Evolutionary conservation across 2,797 vertebrate genomes (phyloP).

Genomic region (Darevskia mixta): DNA sequence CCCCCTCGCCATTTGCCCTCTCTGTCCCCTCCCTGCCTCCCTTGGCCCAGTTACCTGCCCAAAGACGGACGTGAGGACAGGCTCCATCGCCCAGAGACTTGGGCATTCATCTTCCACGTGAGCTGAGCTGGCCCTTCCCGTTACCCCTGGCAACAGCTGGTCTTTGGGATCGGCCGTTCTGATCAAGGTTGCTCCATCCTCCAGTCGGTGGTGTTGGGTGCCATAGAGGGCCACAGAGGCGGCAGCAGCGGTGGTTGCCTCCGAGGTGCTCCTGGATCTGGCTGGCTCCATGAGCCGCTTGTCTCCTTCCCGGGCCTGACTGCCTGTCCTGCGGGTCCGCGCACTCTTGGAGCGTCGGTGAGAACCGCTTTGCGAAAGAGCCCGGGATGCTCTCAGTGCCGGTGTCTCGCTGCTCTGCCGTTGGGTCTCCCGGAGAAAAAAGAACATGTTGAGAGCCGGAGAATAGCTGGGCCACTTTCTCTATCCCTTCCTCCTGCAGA

Average conservation of each 20-base stretch:
- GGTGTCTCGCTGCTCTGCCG: background rate
- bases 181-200: background rate
- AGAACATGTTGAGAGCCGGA: constrained; percentile 51
- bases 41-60: constrained; percentile 52
- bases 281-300: background rate
- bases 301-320: background rate
- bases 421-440: constrained; percentile 51
- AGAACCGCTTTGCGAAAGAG: background rate
- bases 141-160: background rate
- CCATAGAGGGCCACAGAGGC: background rate
- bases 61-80: background rate
- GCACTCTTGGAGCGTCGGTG: background rate
- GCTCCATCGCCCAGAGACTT: background rate
- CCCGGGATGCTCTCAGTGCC: background rate
- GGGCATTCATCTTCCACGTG: accelerated
- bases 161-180: background rate
- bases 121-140: accelerated
- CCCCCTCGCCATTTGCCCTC: background rate
- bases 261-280: background rate
- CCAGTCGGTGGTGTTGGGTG: background rate
- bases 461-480: background rate
- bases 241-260: background rate
- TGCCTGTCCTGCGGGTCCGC: background rate
- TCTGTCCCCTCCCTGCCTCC: accelerated
- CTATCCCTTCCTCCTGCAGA: background rate